Conservation (phyloP, 2,797 vertebrate species). For the Schizopygopsis malacanthus region DNA sequence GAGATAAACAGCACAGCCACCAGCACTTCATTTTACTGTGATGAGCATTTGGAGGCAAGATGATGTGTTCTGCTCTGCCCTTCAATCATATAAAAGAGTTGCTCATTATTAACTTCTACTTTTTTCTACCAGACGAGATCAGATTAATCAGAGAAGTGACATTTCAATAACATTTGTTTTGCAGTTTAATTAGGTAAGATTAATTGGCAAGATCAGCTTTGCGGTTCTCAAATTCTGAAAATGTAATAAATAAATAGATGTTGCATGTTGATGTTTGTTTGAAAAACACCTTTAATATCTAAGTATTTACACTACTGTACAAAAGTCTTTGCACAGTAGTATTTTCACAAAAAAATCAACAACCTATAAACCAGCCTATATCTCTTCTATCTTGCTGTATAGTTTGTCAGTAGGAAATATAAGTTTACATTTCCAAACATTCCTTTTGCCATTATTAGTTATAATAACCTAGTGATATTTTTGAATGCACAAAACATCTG, state of each 20-base stretch:
- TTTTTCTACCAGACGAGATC: not conserved
- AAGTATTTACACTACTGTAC: not conserved
- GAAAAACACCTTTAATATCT: not conserved
- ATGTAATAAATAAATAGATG: constrained; percentile 11
- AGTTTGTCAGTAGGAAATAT: not conserved
- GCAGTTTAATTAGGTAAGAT: constrained; percentile 28
- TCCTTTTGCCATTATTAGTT: too few species aligned
- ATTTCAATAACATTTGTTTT: not conserved
- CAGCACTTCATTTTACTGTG: constrained; percentile 13
- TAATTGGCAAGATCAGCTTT: constrained; percentile 33
- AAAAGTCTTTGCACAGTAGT: not conserved
- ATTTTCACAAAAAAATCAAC: too few species aligned
- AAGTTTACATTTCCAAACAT: too few species aligned
- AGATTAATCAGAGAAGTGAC: constrained; percentile 27
- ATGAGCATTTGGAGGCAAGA: constrained; percentile 23
- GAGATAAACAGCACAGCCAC: constrained; percentile 27
- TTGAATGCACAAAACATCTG: too few species aligned
- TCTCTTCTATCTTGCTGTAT: not conserved
- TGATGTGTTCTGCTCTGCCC: constrained; percentile 3
- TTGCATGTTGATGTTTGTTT: constrained; percentile 4
- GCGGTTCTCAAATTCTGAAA: constrained; percentile 2
- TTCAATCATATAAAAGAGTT: constrained; percentile 14
- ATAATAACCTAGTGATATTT: not conserved
- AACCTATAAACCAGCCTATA: too few species aligned
- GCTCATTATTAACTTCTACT: not conserved